phyloP scores from a whole-genome alignment of 1,140 invertebrate species.

The Trichomalopsis sarcophagae region DNA sequence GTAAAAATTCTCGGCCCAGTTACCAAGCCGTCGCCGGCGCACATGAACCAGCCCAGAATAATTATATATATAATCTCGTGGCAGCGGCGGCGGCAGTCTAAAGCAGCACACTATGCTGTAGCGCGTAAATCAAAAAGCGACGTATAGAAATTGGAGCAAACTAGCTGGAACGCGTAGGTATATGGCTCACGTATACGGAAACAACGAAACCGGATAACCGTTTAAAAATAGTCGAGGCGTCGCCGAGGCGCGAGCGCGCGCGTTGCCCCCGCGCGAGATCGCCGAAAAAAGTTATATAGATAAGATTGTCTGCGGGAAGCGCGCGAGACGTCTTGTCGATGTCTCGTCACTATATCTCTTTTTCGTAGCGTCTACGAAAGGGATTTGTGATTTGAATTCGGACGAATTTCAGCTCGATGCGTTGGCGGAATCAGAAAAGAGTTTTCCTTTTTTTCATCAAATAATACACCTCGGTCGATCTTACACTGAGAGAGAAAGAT shows the following conservation, averaged over 20 bases:
- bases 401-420: background rate
- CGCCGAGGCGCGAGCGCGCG: too few species aligned
- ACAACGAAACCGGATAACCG: conserved; percentile 39
- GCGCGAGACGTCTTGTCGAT: background rate
- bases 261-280: background rate
- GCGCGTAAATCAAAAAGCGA: conserved; percentile 34
- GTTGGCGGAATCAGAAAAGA: background rate
- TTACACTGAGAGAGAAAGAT: background rate
- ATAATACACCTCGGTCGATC: background rate
- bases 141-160: conserved; percentile 31
- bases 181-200: background rate
- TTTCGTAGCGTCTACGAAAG: too few species aligned
- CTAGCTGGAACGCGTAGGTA: conserved; percentile 6
- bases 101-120: background rate
- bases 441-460: background rate
- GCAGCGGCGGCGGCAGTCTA: too few species aligned
- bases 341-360: background rate
- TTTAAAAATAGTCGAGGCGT: conserved; percentile 35
- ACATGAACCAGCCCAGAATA: background rate
- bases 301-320: background rate
- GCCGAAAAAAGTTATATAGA: background rate
- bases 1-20: background rate
- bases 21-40: background rate
- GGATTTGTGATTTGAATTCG: too few species aligned
- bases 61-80: conserved; percentile 19